Evolutionary conservation across 1,140 invertebrate species (phyloP).

Genomic region (Gryon sp.): DNA sequence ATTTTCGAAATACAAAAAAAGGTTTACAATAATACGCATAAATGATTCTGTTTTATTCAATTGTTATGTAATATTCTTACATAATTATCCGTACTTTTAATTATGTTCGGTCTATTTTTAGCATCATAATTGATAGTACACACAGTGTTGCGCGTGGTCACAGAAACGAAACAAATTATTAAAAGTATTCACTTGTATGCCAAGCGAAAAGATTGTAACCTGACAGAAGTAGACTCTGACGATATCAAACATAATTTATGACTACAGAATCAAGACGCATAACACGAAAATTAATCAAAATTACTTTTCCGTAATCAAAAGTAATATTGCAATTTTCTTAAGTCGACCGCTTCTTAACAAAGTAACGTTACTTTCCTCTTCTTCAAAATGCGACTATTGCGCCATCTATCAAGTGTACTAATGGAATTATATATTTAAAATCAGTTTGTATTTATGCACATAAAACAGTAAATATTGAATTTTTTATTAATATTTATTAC

Average conservation of each 20-base stretch:
- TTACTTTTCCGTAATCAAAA: constrained; percentile 1
- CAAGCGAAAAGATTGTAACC: constrained; percentile 5
- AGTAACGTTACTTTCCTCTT: too few relatives aligned
- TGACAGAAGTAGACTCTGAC: constrained; percentile 14
- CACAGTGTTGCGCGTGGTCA: constrained; percentile 3
- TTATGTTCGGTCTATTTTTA: constrained; percentile 3
- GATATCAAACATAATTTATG: constrained; percentile 20
- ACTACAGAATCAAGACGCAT: constrained; percentile 11
- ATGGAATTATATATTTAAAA: too few relatives aligned
- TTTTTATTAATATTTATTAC: too few relatives aligned
- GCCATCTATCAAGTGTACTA: too few relatives aligned
- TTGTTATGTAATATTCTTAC: neutral
- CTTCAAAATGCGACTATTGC: too few relatives aligned
- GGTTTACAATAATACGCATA: constrained; percentile 8
- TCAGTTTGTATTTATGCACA: too few relatives aligned
- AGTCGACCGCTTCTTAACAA: too few relatives aligned
- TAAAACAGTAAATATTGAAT: too few relatives aligned
- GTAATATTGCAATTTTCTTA: too few relatives aligned
- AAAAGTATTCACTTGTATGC: neutral
- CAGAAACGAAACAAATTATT: constrained; percentile 18
- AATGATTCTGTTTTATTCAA: neutral
- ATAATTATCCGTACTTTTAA: constrained; percentile 5
- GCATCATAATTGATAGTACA: constrained; percentile 9
- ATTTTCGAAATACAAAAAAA: too few relatives aligned
- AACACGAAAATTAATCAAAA: constrained; percentile 4